Evolutionary conservation across 2,888 invertebrate genomes (phyloP).

Genomic region (Argynnis bischoffii): DNA sequence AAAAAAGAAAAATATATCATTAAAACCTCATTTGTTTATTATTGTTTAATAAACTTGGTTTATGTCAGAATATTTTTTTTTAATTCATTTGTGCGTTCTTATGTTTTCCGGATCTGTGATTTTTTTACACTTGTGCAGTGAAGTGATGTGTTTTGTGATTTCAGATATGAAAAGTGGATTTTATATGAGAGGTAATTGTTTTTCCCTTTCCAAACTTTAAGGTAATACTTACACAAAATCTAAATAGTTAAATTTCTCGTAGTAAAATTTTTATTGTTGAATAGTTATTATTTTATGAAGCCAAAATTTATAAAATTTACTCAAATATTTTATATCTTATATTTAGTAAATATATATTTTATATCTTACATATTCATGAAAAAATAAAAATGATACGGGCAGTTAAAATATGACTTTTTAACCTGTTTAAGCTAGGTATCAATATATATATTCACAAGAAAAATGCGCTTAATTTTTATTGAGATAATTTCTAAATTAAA

Average conservation of each 20-base stretch:
- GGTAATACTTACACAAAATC: background rate
- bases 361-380: too few relatives aligned
- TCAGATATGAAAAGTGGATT: constrained; percentile 36
- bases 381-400: too few relatives aligned
- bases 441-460: too few relatives aligned
- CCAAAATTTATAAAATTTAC: too few relatives aligned
- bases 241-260: background rate
- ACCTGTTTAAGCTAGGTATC: too few relatives aligned
- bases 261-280: too few relatives aligned
- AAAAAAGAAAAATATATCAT: background rate
- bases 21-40: background rate
- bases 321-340: too few relatives aligned
- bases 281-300: too few relatives aligned
- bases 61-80: background rate
- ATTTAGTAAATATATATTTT: too few relatives aligned
- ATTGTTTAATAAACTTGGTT: background rate
- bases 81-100: background rate
- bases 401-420: too few relatives aligned
- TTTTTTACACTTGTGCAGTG: constrained; percentile 25
- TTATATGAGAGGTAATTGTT: constrained; percentile 39
- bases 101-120: constrained; percentile 5
- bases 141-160: constrained; percentile 37
- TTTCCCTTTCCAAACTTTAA: constrained; percentile 14
- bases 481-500: too few relatives aligned
- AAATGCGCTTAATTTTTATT: too few relatives aligned